Conservation (phyloP, 2,888 invertebrate species). For the Hypena proboscidalis region DNA sequence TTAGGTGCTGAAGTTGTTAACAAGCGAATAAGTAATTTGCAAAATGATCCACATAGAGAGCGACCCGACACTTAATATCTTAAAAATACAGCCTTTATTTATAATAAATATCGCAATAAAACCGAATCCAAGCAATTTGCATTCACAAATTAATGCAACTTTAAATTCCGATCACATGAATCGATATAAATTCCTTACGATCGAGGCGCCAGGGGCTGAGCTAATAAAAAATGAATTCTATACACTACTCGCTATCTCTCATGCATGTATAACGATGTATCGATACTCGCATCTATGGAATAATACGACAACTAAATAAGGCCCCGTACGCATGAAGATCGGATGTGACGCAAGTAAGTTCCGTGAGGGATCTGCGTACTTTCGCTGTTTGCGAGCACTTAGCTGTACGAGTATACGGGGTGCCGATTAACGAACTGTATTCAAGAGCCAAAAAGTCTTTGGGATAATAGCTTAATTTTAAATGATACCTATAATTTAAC, state of each 20-base stretch:
- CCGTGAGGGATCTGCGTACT: slow-evolving; percentile 54
- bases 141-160: slow-evolving; percentile 6
- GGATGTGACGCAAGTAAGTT: slow-evolving; percentile 58
- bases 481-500: too few relatives aligned
- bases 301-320: slow-evolving; percentile 47
- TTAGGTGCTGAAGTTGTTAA: too few relatives aligned
- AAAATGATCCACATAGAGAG: too few relatives aligned
- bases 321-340: slow-evolving; percentile 44
- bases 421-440: too few relatives aligned
- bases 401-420: too few relatives aligned
- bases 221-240: slow-evolving; percentile 24
- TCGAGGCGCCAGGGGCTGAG: slow-evolving; percentile 33
- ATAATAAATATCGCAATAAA: background rate
- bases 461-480: too few relatives aligned
- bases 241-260: slow-evolving; percentile 22
- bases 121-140: background rate
- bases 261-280: slow-evolving; percentile 37
- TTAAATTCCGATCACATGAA: slow-evolving; percentile 27
- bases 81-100: background rate
- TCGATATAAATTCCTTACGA: slow-evolving; percentile 5
- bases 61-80: too few relatives aligned
- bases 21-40: too few relatives aligned
- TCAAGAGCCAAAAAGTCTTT: too few relatives aligned
- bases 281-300: slow-evolving; percentile 36
- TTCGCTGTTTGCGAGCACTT: slow-evolving; percentile 55